Evolutionary conservation across 2,888 invertebrate species (phyloP).

Genomic region (Ariolimax columbianus): DNA sequence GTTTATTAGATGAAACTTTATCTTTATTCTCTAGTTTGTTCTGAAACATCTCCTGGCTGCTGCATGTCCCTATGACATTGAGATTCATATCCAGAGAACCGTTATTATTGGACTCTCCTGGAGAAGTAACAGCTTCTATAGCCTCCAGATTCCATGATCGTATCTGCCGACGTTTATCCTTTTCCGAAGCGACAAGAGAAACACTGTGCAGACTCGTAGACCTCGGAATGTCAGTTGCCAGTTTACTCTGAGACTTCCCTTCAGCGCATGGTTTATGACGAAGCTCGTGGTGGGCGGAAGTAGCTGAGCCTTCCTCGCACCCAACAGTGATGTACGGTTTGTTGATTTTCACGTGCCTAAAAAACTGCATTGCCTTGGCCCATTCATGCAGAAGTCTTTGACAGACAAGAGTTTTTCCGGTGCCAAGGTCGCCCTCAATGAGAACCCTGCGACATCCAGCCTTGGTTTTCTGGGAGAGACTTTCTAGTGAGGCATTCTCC

Average conservation of each 20-base stretch:
- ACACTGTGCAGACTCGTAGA: background rate
- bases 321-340: conserved; percentile 38
- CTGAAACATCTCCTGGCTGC: background rate
- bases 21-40: background rate
- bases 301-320: background rate
- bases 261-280: background rate
- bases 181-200: background rate
- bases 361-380: conserved; percentile 55
- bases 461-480: conserved; percentile 53
- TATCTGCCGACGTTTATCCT: background rate
- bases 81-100: background rate
- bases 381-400: conserved; percentile 56
- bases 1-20: background rate
- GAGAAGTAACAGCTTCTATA: background rate
- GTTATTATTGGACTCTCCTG: background rate
- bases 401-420: conserved; percentile 58
- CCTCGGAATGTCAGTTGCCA: background rate
- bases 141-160: conserved; percentile 36
- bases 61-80: conserved; percentile 7
- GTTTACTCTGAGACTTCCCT: background rate
- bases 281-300: background rate
- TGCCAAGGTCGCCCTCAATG: conserved; percentile 59
- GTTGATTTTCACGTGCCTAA: conserved; percentile 44
- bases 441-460: conserved; percentile 53
- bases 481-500: conserved; percentile 57